Evolutionary conservation across 2,113 vertebrate species (phyloP), one percentile per base, ranked within the genome.

Genomic region (Vulpes vulpes): DNA sequence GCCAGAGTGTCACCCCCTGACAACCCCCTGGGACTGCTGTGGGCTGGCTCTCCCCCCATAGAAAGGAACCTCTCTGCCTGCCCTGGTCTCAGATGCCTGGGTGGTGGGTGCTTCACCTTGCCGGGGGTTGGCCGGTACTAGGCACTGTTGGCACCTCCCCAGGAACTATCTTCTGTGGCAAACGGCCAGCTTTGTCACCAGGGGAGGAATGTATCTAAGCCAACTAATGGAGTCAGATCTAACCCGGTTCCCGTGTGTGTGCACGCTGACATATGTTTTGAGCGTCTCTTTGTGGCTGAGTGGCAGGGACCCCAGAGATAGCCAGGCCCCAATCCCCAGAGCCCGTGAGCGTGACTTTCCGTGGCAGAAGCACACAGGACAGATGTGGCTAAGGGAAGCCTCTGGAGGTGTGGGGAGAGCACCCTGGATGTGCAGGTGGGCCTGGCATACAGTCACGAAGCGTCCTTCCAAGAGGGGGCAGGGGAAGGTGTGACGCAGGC

Each of bases 141-240:
- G 78, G 89, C 93, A 71, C 67, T 20, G 93, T 86, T 97, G 97
- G 89, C 82, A 0, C 38, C 94, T 94, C 74, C 96, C 94, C 96
- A 97, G 57, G 93, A 92, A 71, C 60, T 76, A 0, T 82, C 93
- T 97, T 60, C 53, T 67, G 76, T 97, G 97, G 98, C 95, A 69
- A 0, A 83, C 62, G 73, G 71, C 96, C 97, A 97, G 96, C 91
- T 88, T 91, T 35, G 80, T 83, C 94, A 65, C 62, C 0, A 0
- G 64, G 80, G 92, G 87, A 49, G 19, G 25, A 27, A 7, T 4
- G 51, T 0, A 0, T 32, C 27, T n/a, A 4, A 27, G 49, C 38
- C 55, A 8, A 17, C 30, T 3, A 9, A 1, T 16, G 65, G 49
- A 27, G 1, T 74, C 22, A 11, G 11, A 30, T 60, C 38, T 60